Evolutionary conservation across 1,140 invertebrate species (phyloP).

Genomic region (Thaumetopoea pityocampa): DNA sequence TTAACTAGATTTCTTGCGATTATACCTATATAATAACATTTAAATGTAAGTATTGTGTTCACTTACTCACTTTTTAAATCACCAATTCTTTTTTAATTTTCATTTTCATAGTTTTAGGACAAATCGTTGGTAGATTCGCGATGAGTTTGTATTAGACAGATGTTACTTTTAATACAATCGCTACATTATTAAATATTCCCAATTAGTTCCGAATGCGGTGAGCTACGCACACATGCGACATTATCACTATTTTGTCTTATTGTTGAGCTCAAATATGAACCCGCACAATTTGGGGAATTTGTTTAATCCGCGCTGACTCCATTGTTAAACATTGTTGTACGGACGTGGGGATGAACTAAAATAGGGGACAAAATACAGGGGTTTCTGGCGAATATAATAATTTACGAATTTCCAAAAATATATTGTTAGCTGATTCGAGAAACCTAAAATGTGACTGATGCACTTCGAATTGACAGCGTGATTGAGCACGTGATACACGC

Average conservation of each 20-base stretch:
- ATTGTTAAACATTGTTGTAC: constrained; percentile 58
- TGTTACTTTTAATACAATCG: constrained; percentile 62
- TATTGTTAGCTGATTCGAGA: constrained; percentile 28
- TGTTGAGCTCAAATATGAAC: constrained; percentile 67
- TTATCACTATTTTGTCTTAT: constrained; percentile 72
- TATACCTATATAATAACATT: no score
- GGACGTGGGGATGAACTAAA: constrained; percentile 34
- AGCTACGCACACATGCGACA: constrained; percentile 68
- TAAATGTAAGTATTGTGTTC: no score
- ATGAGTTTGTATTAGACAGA: constrained; percentile 41
- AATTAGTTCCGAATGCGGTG: constrained; percentile 71
- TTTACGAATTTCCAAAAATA: constrained; percentile 39
- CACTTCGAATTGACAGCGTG: constrained; percentile 7
- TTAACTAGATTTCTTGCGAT: constrained; percentile 14
- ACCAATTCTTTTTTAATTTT: no score
- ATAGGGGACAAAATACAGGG: constrained; percentile 34
- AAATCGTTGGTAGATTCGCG: no score
- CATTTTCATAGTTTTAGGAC: no score
- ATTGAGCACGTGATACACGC: constrained; percentile 24
- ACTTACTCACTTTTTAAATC: no score
- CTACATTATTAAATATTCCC: constrained; percentile 64
- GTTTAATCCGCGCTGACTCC: constrained; percentile 62
- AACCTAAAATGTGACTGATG: no score
- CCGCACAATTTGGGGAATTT: constrained; percentile 71
- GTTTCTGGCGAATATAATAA: constrained; percentile 34